A percentile compares a stretch with the other conserved stretches of the same genome.
Conservation (phyloP, 2,113 vertebrate genomes). For the Pao palembangensis region DNA sequence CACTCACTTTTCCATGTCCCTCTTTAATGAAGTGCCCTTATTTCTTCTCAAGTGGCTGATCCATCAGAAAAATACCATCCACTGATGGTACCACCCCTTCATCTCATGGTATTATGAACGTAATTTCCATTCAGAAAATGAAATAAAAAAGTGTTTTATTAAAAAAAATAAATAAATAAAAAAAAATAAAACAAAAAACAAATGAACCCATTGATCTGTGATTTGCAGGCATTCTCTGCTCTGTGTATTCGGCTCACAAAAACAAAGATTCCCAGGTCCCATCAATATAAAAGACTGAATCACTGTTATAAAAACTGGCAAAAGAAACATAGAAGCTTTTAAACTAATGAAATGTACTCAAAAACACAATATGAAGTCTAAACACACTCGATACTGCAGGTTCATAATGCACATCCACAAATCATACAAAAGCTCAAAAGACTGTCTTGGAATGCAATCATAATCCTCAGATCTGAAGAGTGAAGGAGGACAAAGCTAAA, state of each 20-base stretch:
- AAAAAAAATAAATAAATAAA: background rate
- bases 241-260: no score
- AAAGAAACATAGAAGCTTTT: slow-evolving; percentile 12
- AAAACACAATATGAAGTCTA: background rate
- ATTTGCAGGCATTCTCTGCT: no score
- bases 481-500: no score
- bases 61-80: slow-evolving; percentile 45
- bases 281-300: slow-evolving; percentile 2
- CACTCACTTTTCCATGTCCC: slow-evolving; percentile 71
- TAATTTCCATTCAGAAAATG: no score
- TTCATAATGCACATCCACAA: background rate
- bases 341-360: slow-evolving; percentile 2
- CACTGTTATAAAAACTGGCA: background rate
- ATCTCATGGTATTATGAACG: background rate
- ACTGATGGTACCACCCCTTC: background rate
- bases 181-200: background rate
- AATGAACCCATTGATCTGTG: background rate
- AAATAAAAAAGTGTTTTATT: no score
- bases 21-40: slow-evolving; percentile 63
- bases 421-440: background rate
- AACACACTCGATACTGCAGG: background rate
- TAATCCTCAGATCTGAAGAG: no score
- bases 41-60: slow-evolving; percentile 47
- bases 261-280: background rate
- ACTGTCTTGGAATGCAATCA: no score